Evolutionary conservation across 2,888 invertebrate species (phyloP).

Genomic region (Thalpophila matura): DNA sequence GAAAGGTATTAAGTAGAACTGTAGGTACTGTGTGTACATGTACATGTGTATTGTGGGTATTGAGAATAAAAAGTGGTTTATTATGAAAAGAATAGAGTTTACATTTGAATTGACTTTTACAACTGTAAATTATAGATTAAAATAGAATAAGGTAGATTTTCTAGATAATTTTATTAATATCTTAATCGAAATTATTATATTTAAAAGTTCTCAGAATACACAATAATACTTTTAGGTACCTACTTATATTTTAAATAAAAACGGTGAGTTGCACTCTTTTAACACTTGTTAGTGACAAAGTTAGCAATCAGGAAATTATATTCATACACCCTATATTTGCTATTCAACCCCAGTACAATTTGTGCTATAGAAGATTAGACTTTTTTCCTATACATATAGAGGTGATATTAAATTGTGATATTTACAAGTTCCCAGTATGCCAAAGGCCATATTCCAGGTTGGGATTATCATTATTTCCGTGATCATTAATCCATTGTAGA

Average conservation of each 20-base stretch:
- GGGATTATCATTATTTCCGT: conserved; percentile 47
- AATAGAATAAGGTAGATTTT: too few species aligned
- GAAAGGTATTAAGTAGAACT: background rate
- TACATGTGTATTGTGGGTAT: conserved; percentile 5
- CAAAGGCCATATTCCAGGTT: background rate
- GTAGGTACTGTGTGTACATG: background rate
- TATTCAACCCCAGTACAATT: conserved; percentile 40
- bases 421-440: conserved; percentile 34
- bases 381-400: conserved; percentile 41
- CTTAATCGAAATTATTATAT: too few species aligned
- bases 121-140: background rate
- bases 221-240: too few species aligned
- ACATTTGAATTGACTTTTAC: background rate
- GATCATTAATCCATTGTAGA: background rate
- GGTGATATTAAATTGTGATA: conserved; percentile 43
- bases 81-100: background rate
- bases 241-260: background rate
- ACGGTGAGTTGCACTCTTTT: background rate
- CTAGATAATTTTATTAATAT: too few species aligned
- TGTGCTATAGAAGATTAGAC: conserved; percentile 62
- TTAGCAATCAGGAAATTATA: background rate
- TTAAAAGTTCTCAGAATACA: too few species aligned
- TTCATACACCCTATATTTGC: conserved; percentile 40
- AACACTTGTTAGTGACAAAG: background rate
- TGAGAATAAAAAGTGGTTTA: conserved; percentile 1